Conservation (phyloP, 2,888 invertebrate genomes). For the Kryphioiulus occultus region DNA sequence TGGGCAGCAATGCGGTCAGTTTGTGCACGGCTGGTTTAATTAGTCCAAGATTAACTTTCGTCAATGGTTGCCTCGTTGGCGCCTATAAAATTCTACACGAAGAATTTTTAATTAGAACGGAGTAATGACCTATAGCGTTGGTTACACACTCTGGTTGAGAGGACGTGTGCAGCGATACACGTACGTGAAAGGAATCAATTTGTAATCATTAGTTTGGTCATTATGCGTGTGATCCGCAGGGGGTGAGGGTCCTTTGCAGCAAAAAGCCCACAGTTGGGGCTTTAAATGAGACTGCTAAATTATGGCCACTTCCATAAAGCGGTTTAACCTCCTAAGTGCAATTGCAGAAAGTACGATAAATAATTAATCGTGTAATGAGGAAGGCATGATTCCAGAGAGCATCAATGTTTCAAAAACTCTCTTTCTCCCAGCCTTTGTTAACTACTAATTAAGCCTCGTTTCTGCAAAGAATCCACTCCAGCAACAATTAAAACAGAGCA, state of each 20-base stretch:
- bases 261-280: not conserved
- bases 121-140: not conserved
- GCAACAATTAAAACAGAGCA: not conserved
- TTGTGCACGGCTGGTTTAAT: constrained; percentile 17
- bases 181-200: constrained; percentile 18
- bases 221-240: not conserved
- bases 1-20: not conserved
- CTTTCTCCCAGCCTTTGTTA: not conserved
- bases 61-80: not conserved
- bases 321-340: constrained; percentile 35
- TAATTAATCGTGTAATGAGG: constrained; percentile 22
- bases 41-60: not conserved
- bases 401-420: constrained; percentile 20
- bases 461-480: not conserved
- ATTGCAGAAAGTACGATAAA: constrained; percentile 21
- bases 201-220: constrained; percentile 21
- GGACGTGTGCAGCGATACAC: not conserved
- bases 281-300: constrained; percentile 20
- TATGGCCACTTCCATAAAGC: constrained; percentile 35
- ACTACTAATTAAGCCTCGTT: constrained; percentile 30
- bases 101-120: constrained; percentile 9
- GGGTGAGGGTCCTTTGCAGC: not conserved
- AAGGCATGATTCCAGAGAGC: not conserved
- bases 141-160: not conserved
- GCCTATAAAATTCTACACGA: not conserved